Evolutionary conservation across 2,888 invertebrate genomes (phyloP), one percentile per base, ranked within the genome.

Genomic region (Scaptomyza cyrtandrae): DNA sequence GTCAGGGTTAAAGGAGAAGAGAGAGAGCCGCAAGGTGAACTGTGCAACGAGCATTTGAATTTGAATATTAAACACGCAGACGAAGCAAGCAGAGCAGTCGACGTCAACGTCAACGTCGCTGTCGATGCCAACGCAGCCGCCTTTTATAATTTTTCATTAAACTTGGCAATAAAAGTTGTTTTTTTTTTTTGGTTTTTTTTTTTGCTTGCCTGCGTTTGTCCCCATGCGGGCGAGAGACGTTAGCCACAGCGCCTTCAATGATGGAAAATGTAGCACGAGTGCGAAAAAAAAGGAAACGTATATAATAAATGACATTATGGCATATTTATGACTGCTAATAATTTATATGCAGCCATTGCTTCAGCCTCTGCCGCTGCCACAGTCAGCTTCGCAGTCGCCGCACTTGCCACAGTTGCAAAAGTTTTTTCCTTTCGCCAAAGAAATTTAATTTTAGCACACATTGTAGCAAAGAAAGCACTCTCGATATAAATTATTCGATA

Each of bases 91-190:
- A 64, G 31, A 35, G 52, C 52, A 1, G 55, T 44, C 41, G 29
- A 19, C 5, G 71, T 43, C 35, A 9, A 1, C 24, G 52, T 61
- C 16, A 10, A 2, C 37, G 48, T 50, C 62, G 62, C 65, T 55
- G 67, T 62, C 65, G 76, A 55, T 80, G 72, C 59, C 69, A 62
- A 49, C 83, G 57, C 53, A 65, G 77, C 63, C 75, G 88, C 83
- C 88, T 77, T 82, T 80, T 85, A 90, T 88, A 90, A 90, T 90
- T 90, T 90, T 90, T 89, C 89, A 89, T 89, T 89, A 90, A 89
- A 90, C 81, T 89, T 89, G 89, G 87, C 89, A 88, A 89, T 90
- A 90, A 85, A 89, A 89, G 78, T 89, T 89, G 80, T 78, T 46
- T 50, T 50, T 35, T 41, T 39, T 5, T 19, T 19, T 19, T 1